These are phyloP conservation scores for Ichneumon xanthorius DNA, from an alignment of 2,888 invertebrate species.

Conservation along the genomic window DNA sequence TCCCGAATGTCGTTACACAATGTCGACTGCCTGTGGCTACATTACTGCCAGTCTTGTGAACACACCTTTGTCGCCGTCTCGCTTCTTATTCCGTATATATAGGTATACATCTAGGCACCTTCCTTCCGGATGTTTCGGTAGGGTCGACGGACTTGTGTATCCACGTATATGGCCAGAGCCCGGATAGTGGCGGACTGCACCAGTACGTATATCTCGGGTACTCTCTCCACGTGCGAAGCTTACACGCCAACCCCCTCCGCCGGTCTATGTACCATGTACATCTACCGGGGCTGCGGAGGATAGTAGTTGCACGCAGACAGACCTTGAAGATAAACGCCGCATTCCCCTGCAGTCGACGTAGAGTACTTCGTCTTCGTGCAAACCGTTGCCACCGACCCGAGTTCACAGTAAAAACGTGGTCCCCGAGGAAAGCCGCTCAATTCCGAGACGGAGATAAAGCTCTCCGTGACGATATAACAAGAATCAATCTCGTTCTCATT, in stretches of 20 bases:
- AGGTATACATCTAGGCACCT: neutral
- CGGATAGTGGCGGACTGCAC: neutral
- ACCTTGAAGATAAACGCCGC: slow-evolving; percentile 48
- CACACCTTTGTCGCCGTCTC: slow-evolving; percentile 74
- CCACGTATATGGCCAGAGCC: neutral
- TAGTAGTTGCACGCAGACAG: slow-evolving; percentile 46
- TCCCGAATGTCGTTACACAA: slow-evolving; percentile 79
- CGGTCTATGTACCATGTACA: neutral
- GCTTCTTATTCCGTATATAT: slow-evolving; percentile 20
- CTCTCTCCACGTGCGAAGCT: slow-evolving; percentile 19
- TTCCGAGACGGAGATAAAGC: neutral
- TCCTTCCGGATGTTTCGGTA: slow-evolving; percentile 35
- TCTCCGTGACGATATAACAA: slow-evolving; percentile 5
- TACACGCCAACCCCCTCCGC: neutral
- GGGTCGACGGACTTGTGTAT: slow-evolving; percentile 53
- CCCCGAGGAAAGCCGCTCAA: neutral
- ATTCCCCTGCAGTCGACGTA: slow-evolving; percentile 31
- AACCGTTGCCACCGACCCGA: neutral
- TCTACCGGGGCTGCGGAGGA: slow-evolving; percentile 21
- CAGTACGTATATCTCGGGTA: slow-evolving; percentile 10
- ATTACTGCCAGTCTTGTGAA: slow-evolving; percentile 78
- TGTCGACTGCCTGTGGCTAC: slow-evolving; percentile 75
- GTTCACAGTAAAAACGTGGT: slow-evolving; percentile 16
- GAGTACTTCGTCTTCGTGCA: slow-evolving; percentile 16
- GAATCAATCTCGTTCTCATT: neutral